A percentile compares a stretch with the other conserved stretches of the same genome.
Conservation (phyloP, 1,140 invertebrate species). For the Hydropsyche tenuis region DNA sequence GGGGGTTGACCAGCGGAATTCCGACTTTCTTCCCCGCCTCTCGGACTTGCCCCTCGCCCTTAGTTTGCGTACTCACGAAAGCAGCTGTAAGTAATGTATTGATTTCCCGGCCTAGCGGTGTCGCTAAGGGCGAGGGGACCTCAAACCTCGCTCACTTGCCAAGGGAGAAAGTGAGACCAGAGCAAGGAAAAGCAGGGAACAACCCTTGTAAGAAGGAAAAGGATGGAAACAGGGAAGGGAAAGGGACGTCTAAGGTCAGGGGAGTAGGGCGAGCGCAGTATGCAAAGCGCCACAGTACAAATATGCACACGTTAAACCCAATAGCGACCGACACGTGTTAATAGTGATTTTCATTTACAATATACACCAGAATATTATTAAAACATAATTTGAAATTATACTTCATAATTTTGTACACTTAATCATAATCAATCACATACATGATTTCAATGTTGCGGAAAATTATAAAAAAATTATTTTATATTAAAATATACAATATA, state of each 20-base stretch:
- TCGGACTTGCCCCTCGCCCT: conserved; percentile 13
- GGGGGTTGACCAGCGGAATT: conserved; percentile 25
- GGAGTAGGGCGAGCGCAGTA: conserved; percentile 37
- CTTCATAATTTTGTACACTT: too few relatives aligned
- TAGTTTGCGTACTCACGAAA: conserved; percentile 32
- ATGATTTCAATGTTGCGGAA: too few relatives aligned
- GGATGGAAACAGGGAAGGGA: neutral
- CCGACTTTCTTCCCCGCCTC: neutral
- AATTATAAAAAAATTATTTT: too few relatives aligned
- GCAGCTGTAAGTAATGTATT: conserved; percentile 51
- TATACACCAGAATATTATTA: too few relatives aligned
- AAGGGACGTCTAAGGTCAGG: conserved; percentile 40
- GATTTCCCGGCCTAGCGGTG: conserved; percentile 46
- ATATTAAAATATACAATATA: too few relatives aligned
- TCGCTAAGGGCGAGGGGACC: conserved; percentile 31
- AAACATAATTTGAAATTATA: too few relatives aligned
- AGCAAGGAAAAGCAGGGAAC: conserved; percentile 2
- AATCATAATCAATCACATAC: too few relatives aligned
- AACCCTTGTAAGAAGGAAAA: neutral
- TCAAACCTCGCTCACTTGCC: neutral
- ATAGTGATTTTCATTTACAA: too few relatives aligned
- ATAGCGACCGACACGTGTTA: too few relatives aligned
- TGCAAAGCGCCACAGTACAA: conserved; percentile 36
- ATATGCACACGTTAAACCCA: conserved; percentile 32
- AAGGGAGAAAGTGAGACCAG: neutral